Base-by-base conservation (phyloP, 2,888 invertebrate genomes). In the Podabrus alpinus region DNA sequence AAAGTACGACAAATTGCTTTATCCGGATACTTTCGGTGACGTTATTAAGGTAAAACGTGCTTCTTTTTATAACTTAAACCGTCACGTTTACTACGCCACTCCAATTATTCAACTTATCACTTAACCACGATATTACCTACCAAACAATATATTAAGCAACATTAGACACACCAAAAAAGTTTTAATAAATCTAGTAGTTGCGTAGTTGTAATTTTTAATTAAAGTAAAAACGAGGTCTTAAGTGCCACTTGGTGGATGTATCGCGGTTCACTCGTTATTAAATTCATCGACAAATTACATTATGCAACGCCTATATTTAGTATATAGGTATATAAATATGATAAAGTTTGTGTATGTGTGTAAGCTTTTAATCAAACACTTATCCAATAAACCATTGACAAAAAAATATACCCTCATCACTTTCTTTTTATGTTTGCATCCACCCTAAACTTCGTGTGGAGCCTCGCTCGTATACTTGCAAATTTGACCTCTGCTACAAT, bases 1-100 rank as follows among this genome's bases (percentile, higher is more conserved):
- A 69, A 72, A 75, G 72, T 59, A 75, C 68, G 72, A 71, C 69
- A 75, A 75, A 74, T 71, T 74, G 71, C 71, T 62, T 71, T 61
- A 68, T 72, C 66, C 72, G 60, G 60, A 72, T 71, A 72, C 68
- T 68, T 75, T 75, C 72, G 66, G n/a, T 19, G 59, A 59, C 66
- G 67, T 68, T 75, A 68, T 71, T 71, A 68, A 74, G 60, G 71
- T 25, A 71, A 25, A 60, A 68, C 68, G 59, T 64, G 59, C 62
- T 17, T 64, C 64, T 66, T 69, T 72, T 72, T 75, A 72, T 60
- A 64, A 60, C 61, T 68, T 21, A 15, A 21, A 59, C 17, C 62
- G 19, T 62, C 62, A 19, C 62, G 62, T 62, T 62, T 62, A 62
- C 62, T 62, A 62, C 62, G 62, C 62, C 15, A 17, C 17, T 62